A percentile compares a stretch with the other conserved stretches of the same genome.
phyloP scores from a whole-genome alignment of 2,113 vertebrate species.

The Protomyctophum bolini region DNA sequence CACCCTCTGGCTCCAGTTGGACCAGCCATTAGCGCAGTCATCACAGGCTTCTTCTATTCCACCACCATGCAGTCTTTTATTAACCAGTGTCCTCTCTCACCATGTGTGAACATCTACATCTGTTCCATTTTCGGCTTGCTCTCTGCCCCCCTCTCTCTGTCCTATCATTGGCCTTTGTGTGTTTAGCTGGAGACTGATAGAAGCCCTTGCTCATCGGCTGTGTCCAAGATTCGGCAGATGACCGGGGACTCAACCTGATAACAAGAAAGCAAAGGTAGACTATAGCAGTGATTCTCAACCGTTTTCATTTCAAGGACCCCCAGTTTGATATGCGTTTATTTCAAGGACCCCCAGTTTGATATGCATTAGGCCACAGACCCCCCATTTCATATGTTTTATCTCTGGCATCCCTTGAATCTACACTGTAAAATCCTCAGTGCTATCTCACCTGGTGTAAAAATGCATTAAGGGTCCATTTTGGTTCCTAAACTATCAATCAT shows the following conservation, averaged over 20 bases:
- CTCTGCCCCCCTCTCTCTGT: background rate
- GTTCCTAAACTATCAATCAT: too few relatives aligned
- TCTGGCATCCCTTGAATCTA: too few relatives aligned
- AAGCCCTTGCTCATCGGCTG: constrained; percentile 93
- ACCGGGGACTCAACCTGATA: constrained; percentile 94
- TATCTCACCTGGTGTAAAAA: too few relatives aligned
- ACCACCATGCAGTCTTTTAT: constrained; percentile 10
- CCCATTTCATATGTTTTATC: too few relatives aligned
- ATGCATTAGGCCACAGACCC: too few relatives aligned
- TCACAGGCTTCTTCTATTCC: constrained; percentile 24
- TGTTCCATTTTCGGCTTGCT: constrained; percentile 16
- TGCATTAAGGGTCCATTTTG: too few relatives aligned
- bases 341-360: too few relatives aligned
- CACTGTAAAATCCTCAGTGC: too few relatives aligned
- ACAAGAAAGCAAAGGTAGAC: background rate
- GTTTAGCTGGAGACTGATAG: constrained; percentile 90
- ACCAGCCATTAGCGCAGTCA: constrained; percentile 35
- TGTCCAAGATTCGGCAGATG: constrained; percentile 96
- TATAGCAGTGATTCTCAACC: background rate
- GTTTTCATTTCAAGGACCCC: too few relatives aligned
- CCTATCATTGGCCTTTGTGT: constrained; percentile 7
- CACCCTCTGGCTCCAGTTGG: constrained; percentile 24
- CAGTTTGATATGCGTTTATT: too few relatives aligned
- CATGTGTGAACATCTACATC: background rate
- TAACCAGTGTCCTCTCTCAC: constrained; percentile 9